These are phyloP conservation scores for Erebia palarica DNA, from an alignment of 2,888 invertebrate genomes.

Conservation along the genomic window DNA sequence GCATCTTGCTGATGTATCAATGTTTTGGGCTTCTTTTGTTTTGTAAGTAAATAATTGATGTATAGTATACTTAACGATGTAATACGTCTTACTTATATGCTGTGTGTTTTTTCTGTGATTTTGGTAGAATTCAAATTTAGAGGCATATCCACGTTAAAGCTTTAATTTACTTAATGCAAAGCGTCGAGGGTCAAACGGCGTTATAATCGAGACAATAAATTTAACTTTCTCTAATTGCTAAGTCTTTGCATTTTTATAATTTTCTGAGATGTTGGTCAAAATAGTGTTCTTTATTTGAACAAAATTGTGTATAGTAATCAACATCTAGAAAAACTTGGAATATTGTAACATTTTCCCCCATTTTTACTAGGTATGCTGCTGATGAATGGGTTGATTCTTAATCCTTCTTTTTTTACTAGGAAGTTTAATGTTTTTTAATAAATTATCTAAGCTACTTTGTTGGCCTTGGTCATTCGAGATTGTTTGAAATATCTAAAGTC, in stretches of 20 bases:
- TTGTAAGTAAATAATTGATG: neutral
- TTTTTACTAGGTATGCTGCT: too few relatives aligned
- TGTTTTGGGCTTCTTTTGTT: neutral
- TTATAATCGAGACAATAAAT: conserved; percentile 67
- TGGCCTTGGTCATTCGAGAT: too few relatives aligned
- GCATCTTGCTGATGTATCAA: conserved; percentile 2
- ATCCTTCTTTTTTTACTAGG: too few relatives aligned
- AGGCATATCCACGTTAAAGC: conserved; percentile 30
- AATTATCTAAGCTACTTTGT: too few relatives aligned
- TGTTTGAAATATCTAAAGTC: too few relatives aligned
- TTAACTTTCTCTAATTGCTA: conserved; percentile 54
- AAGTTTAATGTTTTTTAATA: too few relatives aligned
- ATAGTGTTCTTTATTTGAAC: neutral
- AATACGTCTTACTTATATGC: too few relatives aligned
- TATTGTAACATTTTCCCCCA: too few relatives aligned
- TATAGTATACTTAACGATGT: neutral
- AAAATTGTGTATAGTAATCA: too few relatives aligned
- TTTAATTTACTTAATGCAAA: conserved; percentile 32
- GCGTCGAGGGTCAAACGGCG: conserved; percentile 45
- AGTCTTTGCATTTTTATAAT: conserved; percentile 16
- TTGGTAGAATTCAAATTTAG: too few relatives aligned
- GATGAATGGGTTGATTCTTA: too few relatives aligned
- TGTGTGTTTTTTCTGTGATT: too few relatives aligned
- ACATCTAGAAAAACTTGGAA: neutral
- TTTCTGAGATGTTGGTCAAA: neutral